phyloP scores from a whole-genome alignment of 1,140 invertebrate genomes.

The Ridgeia piscesae region DNA sequence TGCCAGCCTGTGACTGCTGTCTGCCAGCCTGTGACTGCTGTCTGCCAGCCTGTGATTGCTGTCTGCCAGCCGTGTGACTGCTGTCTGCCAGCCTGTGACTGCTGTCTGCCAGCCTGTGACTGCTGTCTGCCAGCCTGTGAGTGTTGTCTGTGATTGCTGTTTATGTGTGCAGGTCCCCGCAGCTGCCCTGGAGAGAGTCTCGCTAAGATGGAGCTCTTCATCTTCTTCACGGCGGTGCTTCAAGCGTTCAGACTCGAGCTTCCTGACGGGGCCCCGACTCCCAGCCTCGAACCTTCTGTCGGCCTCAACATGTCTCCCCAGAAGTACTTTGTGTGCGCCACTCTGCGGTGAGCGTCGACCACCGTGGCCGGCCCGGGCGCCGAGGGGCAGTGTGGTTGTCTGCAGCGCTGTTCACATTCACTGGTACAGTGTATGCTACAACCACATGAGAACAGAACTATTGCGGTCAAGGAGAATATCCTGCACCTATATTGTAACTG shows the following conservation, averaged over 20 bases:
- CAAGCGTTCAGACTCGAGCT: conserved; percentile 41
- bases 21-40: no score
- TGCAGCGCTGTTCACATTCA: background rate
- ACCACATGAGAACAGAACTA: background rate
- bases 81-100: conserved; percentile 6
- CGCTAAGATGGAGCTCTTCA: conserved; percentile 50
- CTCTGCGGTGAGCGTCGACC: background rate
- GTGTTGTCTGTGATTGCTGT: background rate
- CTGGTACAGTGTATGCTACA: background rate
- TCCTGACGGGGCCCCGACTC: conserved; percentile 21
- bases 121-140: background rate
- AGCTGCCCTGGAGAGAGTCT: conserved; percentile 46
- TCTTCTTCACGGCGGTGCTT: conserved; percentile 49
- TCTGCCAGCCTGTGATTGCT: background rate
- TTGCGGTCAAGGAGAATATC: background rate
- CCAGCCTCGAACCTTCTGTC: conserved; percentile 35
- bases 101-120: background rate
- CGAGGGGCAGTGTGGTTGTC: background rate
- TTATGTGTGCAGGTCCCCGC: conserved; percentile 66
- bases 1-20: no score
- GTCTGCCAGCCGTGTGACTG: no score
- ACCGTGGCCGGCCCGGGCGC: background rate
- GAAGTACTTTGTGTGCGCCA: conserved; percentile 33
- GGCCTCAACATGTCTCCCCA: conserved; percentile 37
- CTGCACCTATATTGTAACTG: background rate